Percentiles rank a stretch among this genome's conserved stretches.
phyloP scores from a whole-genome alignment of 2,797 vertebrate genomes.

The Falco rusticolus region DNA sequence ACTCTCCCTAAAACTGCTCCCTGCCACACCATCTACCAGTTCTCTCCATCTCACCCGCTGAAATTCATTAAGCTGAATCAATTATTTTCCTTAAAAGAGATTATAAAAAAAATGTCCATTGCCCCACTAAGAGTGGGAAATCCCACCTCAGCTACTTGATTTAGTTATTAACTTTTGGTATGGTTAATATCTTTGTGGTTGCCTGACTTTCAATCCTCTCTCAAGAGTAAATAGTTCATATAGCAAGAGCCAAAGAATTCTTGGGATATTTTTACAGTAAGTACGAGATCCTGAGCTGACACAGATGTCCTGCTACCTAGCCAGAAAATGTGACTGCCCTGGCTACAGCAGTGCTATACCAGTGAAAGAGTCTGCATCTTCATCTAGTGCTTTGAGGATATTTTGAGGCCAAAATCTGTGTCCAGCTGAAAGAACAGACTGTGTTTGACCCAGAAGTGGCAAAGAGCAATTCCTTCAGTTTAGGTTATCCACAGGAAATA shows the following conservation, averaged over 20 bases:
- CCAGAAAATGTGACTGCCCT: neutral
- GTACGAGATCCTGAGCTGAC: neutral
- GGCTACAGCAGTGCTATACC: neutral
- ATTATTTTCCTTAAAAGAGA: neutral
- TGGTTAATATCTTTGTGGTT: neutral
- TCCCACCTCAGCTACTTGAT: neutral
- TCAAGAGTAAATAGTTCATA: neutral
- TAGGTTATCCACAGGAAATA: neutral
- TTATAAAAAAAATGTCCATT: neutral
- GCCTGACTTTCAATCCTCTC: neutral
- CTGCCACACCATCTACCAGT: neutral
- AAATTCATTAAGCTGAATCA: neutral
- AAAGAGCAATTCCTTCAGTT: neutral
- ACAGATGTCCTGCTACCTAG: neutral
- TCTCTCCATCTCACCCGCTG: neutral
- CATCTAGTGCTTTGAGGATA: neutral
- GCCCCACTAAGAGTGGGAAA: neutral
- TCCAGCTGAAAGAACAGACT: neutral
- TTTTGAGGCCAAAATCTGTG: neutral
- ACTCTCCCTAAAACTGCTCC: neutral
- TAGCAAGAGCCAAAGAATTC: neutral
- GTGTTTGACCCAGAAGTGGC: neutral
- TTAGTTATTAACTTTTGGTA: neutral
- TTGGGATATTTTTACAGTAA: conserved; percentile 5
- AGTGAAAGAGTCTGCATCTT: neutral